phyloP scores from a whole-genome alignment of 2,888 invertebrate species.

The Nomada fucata region DNA sequence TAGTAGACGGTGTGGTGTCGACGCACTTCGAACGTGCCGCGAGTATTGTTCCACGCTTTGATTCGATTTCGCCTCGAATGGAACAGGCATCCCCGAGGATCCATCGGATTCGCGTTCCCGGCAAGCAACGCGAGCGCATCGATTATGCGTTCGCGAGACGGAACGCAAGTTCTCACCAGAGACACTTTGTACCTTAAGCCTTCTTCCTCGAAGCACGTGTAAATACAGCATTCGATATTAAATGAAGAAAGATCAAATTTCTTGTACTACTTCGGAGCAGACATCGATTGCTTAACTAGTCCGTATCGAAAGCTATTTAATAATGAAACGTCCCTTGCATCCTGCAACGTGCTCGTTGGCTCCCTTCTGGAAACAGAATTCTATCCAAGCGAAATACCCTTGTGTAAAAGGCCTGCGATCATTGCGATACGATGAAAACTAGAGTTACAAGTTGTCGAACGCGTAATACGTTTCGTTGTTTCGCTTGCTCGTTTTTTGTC shows the following conservation, averaged over 20 bases:
- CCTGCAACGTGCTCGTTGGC: not conserved
- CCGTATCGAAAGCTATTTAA: too few relatives aligned
- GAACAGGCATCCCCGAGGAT: not conserved
- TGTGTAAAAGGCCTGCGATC: too few relatives aligned
- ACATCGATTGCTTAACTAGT: slow-evolving; percentile 7
- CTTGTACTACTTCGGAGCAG: not conserved
- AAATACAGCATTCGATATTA: not conserved
- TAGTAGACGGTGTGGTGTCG: slow-evolving; percentile 1
- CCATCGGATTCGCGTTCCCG: not conserved
- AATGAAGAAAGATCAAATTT: not conserved
- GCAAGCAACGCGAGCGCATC: not conserved
- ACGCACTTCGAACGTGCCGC: not conserved
- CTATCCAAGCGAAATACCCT: too few relatives aligned
- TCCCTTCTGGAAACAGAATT: too few relatives aligned
- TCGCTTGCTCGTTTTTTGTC: not conserved
- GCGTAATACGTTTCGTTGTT: not conserved
- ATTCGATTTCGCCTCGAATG: not conserved
- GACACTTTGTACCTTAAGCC: not conserved
- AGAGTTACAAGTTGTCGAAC: too few relatives aligned
- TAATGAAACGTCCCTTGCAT: not conserved
- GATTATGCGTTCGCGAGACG: not conserved
- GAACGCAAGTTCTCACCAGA: not conserved
- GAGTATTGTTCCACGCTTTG: not conserved
- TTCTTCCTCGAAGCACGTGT: not conserved
- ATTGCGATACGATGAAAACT: too few relatives aligned